Evolutionary conservation across 2,113 vertebrate genomes (phyloP).

Genomic region (Carassius gibelio): DNA sequence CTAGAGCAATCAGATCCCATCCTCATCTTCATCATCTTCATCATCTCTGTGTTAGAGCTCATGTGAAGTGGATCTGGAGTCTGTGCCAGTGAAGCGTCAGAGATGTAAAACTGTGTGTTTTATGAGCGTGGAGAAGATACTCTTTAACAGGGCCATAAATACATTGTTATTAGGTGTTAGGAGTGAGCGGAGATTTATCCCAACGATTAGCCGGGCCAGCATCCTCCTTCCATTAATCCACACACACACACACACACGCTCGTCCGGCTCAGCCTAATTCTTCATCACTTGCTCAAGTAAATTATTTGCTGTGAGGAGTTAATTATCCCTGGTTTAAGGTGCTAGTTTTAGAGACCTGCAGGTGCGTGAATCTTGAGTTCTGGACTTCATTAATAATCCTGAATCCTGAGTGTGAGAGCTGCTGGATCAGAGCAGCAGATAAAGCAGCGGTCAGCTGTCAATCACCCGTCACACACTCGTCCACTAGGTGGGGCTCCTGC

Average conservation of each 20-base stretch:
- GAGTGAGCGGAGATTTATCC: conserved; percentile 75
- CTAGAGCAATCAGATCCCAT: neutral
- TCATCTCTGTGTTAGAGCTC: neutral
- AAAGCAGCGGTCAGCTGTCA: neutral
- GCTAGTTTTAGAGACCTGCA: conserved; percentile 55
- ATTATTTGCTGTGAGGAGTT: conserved; percentile 72
- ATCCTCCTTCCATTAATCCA: conserved; percentile 77
- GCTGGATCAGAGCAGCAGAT: too few relatives aligned
- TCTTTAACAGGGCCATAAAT: conserved; percentile 77
- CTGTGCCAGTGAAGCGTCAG: neutral
- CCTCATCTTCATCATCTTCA: neutral
- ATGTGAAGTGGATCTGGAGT: neutral
- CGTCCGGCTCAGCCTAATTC: conserved; percentile 54
- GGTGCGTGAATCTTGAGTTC: conserved; percentile 49
- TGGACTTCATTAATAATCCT: conserved; percentile 48
- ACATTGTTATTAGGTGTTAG: conserved; percentile 75
- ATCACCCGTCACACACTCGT: neutral
- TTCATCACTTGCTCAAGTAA: conserved; percentile 64
- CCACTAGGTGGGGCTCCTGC: conserved; percentile 76
- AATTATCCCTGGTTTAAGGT: conserved; percentile 74
- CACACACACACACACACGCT: neutral
- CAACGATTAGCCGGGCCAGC: conserved; percentile 72
- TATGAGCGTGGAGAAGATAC: conserved; percentile 57
- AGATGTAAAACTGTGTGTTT: conserved; percentile 53
- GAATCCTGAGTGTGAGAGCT: conserved; percentile 44